Evolutionary conservation across 1,140 invertebrate species (phyloP).

Genomic region (Drosophila bocki): DNA sequence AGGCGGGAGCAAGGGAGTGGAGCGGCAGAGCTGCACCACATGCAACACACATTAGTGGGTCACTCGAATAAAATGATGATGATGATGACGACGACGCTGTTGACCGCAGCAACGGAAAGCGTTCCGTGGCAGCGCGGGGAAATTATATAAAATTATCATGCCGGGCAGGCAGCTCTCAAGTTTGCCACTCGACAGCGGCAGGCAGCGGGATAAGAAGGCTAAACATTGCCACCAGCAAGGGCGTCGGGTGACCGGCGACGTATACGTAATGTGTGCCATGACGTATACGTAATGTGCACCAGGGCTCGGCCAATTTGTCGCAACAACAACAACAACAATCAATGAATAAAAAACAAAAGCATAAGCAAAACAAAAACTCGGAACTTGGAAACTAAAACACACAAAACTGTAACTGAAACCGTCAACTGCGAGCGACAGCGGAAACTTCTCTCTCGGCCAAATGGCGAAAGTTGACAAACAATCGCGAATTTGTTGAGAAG

Average conservation of each 20-base stretch:
- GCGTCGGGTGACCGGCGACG: constrained; percentile 43
- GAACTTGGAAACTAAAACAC: constrained; percentile 33
- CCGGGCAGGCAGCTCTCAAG: constrained; percentile 60
- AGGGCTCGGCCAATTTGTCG: constrained; percentile 63
- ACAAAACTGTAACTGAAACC: constrained; percentile 26
- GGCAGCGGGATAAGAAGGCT: constrained; percentile 41
- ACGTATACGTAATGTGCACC: constrained; percentile 71
- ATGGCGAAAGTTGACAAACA: constrained; percentile 74
- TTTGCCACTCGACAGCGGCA: constrained; percentile 68
- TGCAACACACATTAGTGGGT: constrained; percentile 69
- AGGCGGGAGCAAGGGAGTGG: constrained; percentile 4
- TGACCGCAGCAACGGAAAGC: constrained; percentile 48
- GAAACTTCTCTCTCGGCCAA: constrained; percentile 48
- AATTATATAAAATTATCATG: constrained; percentile 84
- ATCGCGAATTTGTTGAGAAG: constrained; percentile 56
- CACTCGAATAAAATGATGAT: constrained; percentile 33
- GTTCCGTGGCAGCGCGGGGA: constrained; percentile 49
- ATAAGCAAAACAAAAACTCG: neutral
- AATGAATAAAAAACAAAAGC: neutral
- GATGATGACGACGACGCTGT: constrained; percentile 14
- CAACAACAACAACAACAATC: constrained; percentile 21
- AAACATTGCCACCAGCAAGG: constrained; percentile 36
- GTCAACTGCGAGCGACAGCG: constrained; percentile 7
- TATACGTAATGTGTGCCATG: constrained; percentile 58
- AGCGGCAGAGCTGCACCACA: constrained; percentile 37